Evolutionary conservation across 2,888 invertebrate genomes (phyloP).

Genomic region (Ophraella communa): DNA sequence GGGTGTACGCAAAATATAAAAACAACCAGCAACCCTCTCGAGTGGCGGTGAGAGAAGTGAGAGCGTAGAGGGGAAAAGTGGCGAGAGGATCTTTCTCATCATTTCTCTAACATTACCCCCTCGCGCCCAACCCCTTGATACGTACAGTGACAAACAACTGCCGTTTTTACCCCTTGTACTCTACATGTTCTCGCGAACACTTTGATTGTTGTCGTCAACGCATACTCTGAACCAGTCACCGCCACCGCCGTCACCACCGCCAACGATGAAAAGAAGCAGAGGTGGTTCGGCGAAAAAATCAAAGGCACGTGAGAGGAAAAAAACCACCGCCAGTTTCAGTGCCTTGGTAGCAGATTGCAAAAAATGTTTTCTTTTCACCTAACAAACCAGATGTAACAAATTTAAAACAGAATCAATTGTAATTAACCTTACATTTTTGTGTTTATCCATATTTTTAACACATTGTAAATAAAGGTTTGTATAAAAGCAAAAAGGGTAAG

Average conservation of each 20-base stretch:
- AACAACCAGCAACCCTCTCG: conserved; percentile 55
- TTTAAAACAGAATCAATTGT: too few relatives aligned
- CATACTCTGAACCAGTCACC: conserved; percentile 27
- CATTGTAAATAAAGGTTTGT: too few relatives aligned
- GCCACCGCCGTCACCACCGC: conserved; percentile 21
- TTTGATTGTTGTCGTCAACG: conserved; percentile 49
- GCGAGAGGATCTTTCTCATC: conserved; percentile 31
- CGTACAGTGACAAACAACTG: conserved; percentile 55
- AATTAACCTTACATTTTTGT: too few relatives aligned
- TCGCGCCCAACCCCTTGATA: conserved; percentile 37
- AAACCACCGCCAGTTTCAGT: neutral
- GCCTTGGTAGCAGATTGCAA: too few relatives aligned
- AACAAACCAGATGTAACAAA: too few relatives aligned
- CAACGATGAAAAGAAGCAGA: conserved; percentile 6
- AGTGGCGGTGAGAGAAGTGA: conserved; percentile 37
- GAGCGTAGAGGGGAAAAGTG: conserved; percentile 26
- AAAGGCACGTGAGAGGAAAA: neutral
- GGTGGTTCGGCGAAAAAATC: neutral
- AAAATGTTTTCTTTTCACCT: too few relatives aligned
- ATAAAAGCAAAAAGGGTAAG: too few relatives aligned
- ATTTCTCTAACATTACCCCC: conserved; percentile 36
- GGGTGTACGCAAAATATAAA: conserved; percentile 54
- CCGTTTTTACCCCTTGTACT: conserved; percentile 50
- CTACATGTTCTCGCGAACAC: conserved; percentile 47
- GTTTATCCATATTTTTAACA: too few relatives aligned